These are phyloP conservation scores for Drosophila willistoni DNA, from an alignment of 1,140 invertebrate species.

Conservation along the genomic window DNA sequence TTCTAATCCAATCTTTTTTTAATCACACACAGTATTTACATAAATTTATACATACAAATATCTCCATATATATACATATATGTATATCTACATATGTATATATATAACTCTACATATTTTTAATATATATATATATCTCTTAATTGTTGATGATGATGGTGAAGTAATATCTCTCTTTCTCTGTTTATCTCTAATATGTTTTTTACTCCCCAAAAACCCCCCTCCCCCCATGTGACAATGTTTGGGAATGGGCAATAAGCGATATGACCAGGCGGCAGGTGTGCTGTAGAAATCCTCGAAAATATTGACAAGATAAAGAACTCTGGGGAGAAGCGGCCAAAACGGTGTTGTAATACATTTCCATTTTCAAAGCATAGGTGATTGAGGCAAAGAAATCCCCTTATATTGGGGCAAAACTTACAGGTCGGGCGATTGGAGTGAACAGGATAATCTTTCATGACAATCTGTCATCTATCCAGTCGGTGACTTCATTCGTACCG, in stretches of 20 bases:
- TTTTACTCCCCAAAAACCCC: constrained; percentile 76
- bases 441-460: neutral
- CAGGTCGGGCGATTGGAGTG: neutral
- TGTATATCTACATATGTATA: constrained; percentile 13
- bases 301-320: constrained; percentile 76
- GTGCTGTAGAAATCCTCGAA: constrained; percentile 84
- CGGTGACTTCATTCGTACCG: neutral
- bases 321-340: constrained; percentile 83
- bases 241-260: constrained; percentile 87
- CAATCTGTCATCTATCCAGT: neutral
- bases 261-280: constrained; percentile 87
- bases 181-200: constrained; percentile 82
- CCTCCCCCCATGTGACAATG: constrained; percentile 66
- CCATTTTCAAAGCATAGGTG: constrained; percentile 62
- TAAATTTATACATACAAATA: constrained; percentile 52
- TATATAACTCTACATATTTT: constrained; percentile 27
- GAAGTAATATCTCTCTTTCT: constrained; percentile 83
- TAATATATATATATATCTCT: constrained; percentile 60
- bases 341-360: constrained; percentile 83
- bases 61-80: constrained; percentile 51
- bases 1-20: constrained; percentile 76
- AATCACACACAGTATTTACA: constrained; percentile 75
- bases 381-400: neutral
- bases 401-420: neutral
- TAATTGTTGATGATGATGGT: constrained; percentile 81